Evolutionary conservation across 2,797 vertebrate species (phyloP).

Genomic region (Cynopterus sphinx): DNA sequence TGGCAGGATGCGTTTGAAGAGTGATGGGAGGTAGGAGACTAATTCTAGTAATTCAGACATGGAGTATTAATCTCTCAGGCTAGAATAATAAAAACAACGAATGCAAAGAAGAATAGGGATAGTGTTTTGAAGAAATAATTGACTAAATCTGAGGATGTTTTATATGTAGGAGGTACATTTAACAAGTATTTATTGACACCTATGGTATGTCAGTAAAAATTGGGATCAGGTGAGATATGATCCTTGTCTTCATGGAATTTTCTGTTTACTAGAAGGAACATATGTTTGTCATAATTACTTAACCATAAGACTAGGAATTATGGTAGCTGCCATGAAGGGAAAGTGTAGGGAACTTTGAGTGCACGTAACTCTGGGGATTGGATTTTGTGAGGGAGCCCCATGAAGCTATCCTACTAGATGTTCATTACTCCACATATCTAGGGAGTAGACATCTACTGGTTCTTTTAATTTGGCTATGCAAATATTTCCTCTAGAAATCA

Average conservation of each 20-base stretch:
- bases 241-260: background rate
- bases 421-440: slow-evolving; percentile 15
- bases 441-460: background rate
- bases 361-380: background rate
- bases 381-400: background rate
- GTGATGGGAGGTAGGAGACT: background rate
- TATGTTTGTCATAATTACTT: background rate
- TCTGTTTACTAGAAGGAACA: background rate
- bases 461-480: slow-evolving; percentile 37
- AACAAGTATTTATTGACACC: background rate
- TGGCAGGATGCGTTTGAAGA: background rate
- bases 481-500: slow-evolving; percentile 41
- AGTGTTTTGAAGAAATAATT: background rate
- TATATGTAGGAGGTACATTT: background rate
- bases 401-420: background rate
- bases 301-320: background rate
- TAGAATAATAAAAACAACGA: background rate
- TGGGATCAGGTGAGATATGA: background rate
- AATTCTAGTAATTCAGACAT: background rate
- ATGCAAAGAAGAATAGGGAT: background rate
- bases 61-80: background rate
- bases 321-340: background rate
- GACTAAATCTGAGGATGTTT: background rate
- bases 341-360: background rate
- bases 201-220: slow-evolving; percentile 12